Evolutionary conservation across 2,888 invertebrate genomes (phyloP).

Genomic region (Congeria kusceri): DNA sequence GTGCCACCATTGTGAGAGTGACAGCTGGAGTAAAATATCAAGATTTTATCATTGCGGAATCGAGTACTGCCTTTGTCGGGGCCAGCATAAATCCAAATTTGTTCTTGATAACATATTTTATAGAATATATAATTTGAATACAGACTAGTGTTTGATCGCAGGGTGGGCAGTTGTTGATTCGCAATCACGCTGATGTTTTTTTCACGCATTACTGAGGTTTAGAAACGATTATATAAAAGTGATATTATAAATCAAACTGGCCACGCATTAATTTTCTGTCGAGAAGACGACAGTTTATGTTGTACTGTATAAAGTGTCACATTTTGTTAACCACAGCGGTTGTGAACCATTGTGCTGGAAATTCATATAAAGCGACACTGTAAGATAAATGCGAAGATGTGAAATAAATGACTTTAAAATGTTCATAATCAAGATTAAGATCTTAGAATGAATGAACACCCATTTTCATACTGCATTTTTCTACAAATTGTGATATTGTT

Average conservation of each 20-base stretch:
- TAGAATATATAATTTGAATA: conserved; percentile 28
- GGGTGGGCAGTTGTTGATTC: conserved; percentile 46
- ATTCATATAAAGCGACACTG: too few species aligned
- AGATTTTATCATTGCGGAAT: conserved; percentile 48
- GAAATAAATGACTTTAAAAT: conserved; percentile 6
- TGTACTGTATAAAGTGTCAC: conserved; percentile 11
- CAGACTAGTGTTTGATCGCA: conserved; percentile 9
- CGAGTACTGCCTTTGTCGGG: conserved; percentile 33
- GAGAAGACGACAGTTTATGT: conserved; percentile 38
- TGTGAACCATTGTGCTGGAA: too few species aligned
- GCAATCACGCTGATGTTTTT: conserved; percentile 19
- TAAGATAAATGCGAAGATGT: too few species aligned
- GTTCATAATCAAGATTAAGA: not conserved
- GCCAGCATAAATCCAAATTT: conserved; percentile 25
- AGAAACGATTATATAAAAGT: conserved; percentile 39
- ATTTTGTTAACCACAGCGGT: not conserved
- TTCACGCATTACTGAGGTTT: conserved; percentile 11
- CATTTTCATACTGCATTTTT: too few species aligned
- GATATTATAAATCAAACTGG: conserved; percentile 46
- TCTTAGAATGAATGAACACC: too few species aligned
- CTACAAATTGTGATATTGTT: too few species aligned
- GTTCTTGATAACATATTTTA: conserved; percentile 39
- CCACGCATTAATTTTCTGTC: conserved; percentile 4
- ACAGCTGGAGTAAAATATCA: conserved; percentile 55
- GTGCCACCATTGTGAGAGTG: conserved; percentile 31